Base-by-base conservation (phyloP, 1,140 invertebrate genomes). In the Habropoda laboriosa region DNA sequence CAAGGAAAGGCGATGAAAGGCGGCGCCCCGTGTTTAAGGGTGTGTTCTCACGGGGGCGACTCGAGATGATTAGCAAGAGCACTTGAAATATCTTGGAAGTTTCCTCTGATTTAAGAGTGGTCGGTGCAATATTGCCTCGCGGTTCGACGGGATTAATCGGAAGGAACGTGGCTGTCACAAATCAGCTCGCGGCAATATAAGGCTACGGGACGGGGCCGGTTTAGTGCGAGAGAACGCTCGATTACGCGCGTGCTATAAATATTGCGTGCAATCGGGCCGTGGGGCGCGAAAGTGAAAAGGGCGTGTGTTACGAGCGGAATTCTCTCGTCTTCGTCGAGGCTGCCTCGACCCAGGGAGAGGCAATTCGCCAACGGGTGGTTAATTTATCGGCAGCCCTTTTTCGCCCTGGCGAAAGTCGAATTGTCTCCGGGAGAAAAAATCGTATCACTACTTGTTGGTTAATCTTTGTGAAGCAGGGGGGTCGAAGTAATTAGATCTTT, bases 161-260 rank as follows among this genome's bases (percentile, higher is more conserved):
- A 83, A 86, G 72, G 76, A 79, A 72, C 80, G 80, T 82, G 71
- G 76, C 53, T 82, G 85, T 86, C 81, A 80, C 85, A 86, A 86
- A 86, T 86, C 83, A 86, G 61, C 70, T 55, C 73, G 45, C 73
- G 71, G 73, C 83, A 76, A 86, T 86, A 82, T 86, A 82, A 86
- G 83, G 38, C 74, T 63, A 57, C 70, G 73, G 60, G 16, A 45
- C 51, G 79, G 55, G n/a, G n/a, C n/a, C 55, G 81, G 80, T 78
- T 86, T 73, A 55, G 53, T 72, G 72, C 49, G 77, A 78, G 77
- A 78, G 84, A 86, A 86, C 85, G 84, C 57, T 86, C 84, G 84
- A 86, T 86, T 86, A 86, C 85, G 81, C 80, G 83, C 68, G 63
- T 66, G 84, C 84, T 80, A 86, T 86, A 86, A 86, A 86, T 86